A percentile compares a stretch with the other conserved stretches of the same genome.
These are phyloP conservation scores for Hydroisotoma schaefferi DNA, from an alignment of 2,888 invertebrate genomes.

Conservation along the genomic window DNA sequence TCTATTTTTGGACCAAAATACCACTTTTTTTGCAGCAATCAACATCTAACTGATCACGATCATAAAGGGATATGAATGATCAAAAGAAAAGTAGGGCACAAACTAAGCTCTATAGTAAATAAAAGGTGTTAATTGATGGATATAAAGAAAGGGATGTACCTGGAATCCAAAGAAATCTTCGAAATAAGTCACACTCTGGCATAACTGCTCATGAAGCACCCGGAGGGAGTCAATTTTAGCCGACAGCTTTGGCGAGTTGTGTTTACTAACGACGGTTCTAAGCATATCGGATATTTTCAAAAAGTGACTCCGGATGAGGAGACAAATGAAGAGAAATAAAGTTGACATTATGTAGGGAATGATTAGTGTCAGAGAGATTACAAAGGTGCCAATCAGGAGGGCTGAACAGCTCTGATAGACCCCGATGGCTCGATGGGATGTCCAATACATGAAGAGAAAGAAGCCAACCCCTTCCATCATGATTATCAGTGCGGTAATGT, in stretches of 20 bases:
- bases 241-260: constrained; percentile 24
- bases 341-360: constrained; percentile 38
- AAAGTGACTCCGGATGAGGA: constrained; percentile 42
- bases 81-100: constrained; percentile 16
- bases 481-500: constrained; percentile 25
- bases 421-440: constrained; percentile 18
- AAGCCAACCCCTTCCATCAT: constrained; percentile 23
- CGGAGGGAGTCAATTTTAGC: constrained; percentile 41
- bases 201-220: constrained; percentile 42
- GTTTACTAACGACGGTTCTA: constrained; percentile 26
- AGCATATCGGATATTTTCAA: constrained; percentile 43
- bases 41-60: no score
- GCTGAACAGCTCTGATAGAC: constrained; percentile 24
- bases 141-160: no score
- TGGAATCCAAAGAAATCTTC: constrained; percentile 44
- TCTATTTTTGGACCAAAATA: no score
- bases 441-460: constrained; percentile 21
- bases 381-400: constrained; percentile 24
- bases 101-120: no score
- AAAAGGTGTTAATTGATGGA: no score
- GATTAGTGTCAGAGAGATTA: constrained; percentile 29
- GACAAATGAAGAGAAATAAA: constrained; percentile 40
- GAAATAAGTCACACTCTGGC: constrained; percentile 37
- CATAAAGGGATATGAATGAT: constrained; percentile 13
- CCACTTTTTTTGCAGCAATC: no score